These are phyloP conservation scores for Lochmaea crataegi DNA, from an alignment of 2,888 invertebrate species.

Conservation along the genomic window DNA sequence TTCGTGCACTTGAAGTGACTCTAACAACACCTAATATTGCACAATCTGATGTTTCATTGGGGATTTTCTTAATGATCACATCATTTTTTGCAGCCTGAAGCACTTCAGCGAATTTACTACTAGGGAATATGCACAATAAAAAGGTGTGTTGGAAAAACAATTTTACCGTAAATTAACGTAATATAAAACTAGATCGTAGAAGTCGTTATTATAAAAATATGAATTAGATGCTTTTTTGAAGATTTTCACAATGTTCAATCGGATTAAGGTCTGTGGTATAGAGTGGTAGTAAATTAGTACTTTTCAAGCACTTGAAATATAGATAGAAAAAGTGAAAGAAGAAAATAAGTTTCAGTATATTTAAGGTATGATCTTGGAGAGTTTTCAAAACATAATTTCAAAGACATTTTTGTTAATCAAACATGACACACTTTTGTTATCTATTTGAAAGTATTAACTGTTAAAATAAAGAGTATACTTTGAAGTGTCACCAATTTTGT, in stretches of 20 bases:
- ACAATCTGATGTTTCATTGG: not conserved
- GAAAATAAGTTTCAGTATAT: too few relatives aligned
- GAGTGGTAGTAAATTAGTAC: too few relatives aligned
- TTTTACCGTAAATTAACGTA: not conserved
- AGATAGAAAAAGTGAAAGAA: too few relatives aligned
- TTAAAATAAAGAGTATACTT: not conserved
- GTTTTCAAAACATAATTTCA: not conserved
- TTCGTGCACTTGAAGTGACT: not conserved
- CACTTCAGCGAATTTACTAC: not conserved
- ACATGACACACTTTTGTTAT: conserved; percentile 3
- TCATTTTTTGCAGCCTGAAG: not conserved
- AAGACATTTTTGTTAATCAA: not conserved
- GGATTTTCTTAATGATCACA: not conserved
- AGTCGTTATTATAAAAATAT: too few relatives aligned
- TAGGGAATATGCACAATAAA: not conserved
- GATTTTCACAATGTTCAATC: too few relatives aligned
- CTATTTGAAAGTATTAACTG: not conserved
- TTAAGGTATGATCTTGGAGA: too few relatives aligned
- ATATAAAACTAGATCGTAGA: too few relatives aligned
- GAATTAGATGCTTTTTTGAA: too few relatives aligned
- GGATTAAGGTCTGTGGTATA: too few relatives aligned
- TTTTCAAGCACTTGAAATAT: too few relatives aligned
- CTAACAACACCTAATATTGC: not conserved
- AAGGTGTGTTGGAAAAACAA: not conserved
- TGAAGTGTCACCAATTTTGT: not conserved